Evolutionary conservation across 2,888 invertebrate species (phyloP), one percentile per base, ranked within the genome.

Genomic region (Homarus gammarus): DNA sequence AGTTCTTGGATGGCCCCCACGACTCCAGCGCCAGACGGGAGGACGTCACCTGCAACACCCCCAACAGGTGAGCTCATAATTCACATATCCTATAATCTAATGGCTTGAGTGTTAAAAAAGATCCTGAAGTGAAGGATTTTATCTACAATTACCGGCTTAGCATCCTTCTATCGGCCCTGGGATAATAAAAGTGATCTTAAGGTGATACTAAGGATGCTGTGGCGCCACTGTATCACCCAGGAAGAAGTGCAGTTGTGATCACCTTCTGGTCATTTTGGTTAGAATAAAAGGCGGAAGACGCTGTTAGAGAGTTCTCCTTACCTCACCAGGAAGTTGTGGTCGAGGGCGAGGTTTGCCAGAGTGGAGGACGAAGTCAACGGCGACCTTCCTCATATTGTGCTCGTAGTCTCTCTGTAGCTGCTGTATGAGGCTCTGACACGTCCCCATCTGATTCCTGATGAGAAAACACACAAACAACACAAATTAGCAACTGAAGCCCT

Each of bases 341-440:
- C 87, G 49, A 5, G 84, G 81, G 31, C 84, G 81, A 61, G 90
- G 83, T 44, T 87, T 93, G 93, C 87, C 91, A 10, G 98, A 97
- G 93, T 96, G 96, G 5, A 99, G 94, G 0, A 98, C 97, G 93
- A 98, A 99, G 94, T 98, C 98, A 0, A 99, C 97, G 83, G 97
- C 97, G 0, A 98, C 97, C 93, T 98, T 98, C 93, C 98, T 98
- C 93, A 98, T 97, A 91, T 97, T 96, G 93, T 97, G 95, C 93
- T 97, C 95, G 93, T 97, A 99, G 93, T 98, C 97, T 91, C 97
- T 96, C 92, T 96, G 96, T 94, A 97, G 96, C 93, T 98, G 98
- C 88, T 96, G 95, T 0, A 97, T 95, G 84, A 96, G 95, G 51
- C 95, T 94, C 1, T 95, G 94, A 49, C 31, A 96, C 93, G 0